Conservation (phyloP, 2,888 invertebrate species). For the Tanaodytes sp. region DNA sequence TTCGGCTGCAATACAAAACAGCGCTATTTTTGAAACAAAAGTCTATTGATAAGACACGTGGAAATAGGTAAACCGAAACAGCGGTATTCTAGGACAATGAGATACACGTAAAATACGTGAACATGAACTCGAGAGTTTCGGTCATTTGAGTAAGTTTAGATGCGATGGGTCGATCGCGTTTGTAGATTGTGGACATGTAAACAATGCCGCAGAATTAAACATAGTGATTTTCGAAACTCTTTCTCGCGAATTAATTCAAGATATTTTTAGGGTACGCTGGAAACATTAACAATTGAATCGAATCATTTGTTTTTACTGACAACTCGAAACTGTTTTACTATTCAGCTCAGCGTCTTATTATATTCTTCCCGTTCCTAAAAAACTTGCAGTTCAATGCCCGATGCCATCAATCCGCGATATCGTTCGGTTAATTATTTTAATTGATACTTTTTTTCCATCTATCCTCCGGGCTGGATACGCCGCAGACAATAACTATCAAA, state of each 20-base stretch:
- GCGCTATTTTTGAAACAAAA: constrained; percentile 21
- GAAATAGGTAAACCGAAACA: constrained; percentile 33
- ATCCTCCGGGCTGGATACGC: too few species aligned
- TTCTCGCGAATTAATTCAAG: too few species aligned
- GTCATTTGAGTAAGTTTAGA: constrained; percentile 25
- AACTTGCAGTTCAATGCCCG: too few species aligned
- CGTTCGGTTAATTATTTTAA: too few species aligned
- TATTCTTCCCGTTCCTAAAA: too few species aligned
- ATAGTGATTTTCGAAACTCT: too few species aligned
- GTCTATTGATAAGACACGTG: constrained; percentile 35
- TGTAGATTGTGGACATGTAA: background rate
- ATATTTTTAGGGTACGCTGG: background rate
- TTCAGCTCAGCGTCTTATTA: too few species aligned
- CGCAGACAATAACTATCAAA: background rate
- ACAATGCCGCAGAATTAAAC: constrained; percentile 1
- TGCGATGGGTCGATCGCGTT: constrained; percentile 15
- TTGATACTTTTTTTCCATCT: too few species aligned
- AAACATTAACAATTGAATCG: background rate
- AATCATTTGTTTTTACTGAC: too few species aligned
- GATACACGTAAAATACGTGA: constrained; percentile 27
- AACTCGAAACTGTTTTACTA: too few species aligned
- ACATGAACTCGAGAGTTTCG: constrained; percentile 12
- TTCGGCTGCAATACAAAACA: constrained; percentile 17
- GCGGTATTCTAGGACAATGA: constrained; percentile 35
- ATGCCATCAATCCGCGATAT: too few species aligned